Base-by-base conservation (phyloP, 2,113 vertebrate genomes). In the Siniperca knerii region DNA sequence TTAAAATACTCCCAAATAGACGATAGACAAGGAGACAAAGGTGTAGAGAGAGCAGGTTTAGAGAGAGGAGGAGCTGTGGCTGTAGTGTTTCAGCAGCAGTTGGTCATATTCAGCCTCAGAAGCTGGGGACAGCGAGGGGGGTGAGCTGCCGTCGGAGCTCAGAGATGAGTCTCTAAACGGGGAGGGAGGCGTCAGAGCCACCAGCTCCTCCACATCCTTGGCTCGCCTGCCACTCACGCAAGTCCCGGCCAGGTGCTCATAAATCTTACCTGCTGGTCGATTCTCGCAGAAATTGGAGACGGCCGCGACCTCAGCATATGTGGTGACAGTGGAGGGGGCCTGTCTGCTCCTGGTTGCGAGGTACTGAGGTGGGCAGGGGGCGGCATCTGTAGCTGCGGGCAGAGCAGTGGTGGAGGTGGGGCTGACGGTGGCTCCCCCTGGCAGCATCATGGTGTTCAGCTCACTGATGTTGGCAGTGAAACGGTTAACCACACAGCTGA, bases 401-500 rank as follows among this genome's bases (percentile, higher is more conserved):
- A 96, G 81, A 93, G 90, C 37, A 15, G 95, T 76, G 83, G 77
- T 72, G n/a, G 94, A 91, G 77, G 95, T 68, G 1, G 96, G 60
- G 66, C 93, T 95, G 4, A 94, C 92, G 0, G 92, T 71, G 35
- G 86, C 72, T 10, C 86, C 93, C 0, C 91, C 93, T 5, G 98
- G 96, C 90, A 98, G 95, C 98, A 99, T 98, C 97, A 99, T 98
- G 90, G 95, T 96, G 94, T 99, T 99, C 84, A 99, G 96, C 93
- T 99, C 98, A 0, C 96, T 98, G 95, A 99, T 99, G 91, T 99
- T 99, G 91, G 98, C 97, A 0, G 98, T 98, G 94, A 99, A 99
- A 25, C 98, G 97, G 57, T 97, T 98, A 57, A 99, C 98, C 89
- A 99, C 98, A 3, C 97, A 97, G 92, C 98, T 99, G 94, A 99